These are phyloP conservation scores for Mallotus villosus DNA, from an alignment of 2,797 vertebrate genomes.

Conservation along the genomic window DNA sequence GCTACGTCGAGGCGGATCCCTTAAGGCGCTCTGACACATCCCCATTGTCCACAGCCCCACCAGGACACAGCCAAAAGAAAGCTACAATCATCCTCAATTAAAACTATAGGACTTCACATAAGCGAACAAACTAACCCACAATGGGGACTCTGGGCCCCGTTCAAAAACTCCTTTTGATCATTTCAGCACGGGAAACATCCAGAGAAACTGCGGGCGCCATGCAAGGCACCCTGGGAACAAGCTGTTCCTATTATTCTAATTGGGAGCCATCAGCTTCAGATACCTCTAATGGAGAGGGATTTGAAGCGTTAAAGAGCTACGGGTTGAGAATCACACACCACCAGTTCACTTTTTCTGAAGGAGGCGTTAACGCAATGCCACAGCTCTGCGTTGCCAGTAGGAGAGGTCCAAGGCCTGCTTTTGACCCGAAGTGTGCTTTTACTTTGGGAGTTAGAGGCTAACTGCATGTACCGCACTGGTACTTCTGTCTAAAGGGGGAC, in stretches of 20 bases:
- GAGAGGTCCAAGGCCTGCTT: slow-evolving; percentile 19
- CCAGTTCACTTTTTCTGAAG: slow-evolving; percentile 54
- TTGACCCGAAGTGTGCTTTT: slow-evolving; percentile 53
- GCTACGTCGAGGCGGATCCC: too few relatives aligned
- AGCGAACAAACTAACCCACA: slow-evolving; percentile 69
- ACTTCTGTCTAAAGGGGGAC: slow-evolving; percentile 40
- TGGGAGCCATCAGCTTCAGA: slow-evolving; percentile 74
- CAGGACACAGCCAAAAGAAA: slow-evolving; percentile 31
- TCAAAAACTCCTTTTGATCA: slow-evolving; percentile 76
- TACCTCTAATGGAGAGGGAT: slow-evolving; percentile 68
- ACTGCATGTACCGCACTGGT: not conserved
- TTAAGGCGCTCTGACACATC: slow-evolving; percentile 38
- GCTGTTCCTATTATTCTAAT: slow-evolving; percentile 75
- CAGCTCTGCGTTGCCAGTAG: slow-evolving; percentile 54
- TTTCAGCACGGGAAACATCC: slow-evolving; percentile 56
- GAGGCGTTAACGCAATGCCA: slow-evolving; percentile 57
- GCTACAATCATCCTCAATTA: slow-evolving; percentile 68
- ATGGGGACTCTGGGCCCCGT: slow-evolving; percentile 71
- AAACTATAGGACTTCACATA: slow-evolving; percentile 49
- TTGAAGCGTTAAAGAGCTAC: slow-evolving; percentile 66
- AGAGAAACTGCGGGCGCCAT: slow-evolving; percentile 61
- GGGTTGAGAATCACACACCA: slow-evolving; percentile 44
- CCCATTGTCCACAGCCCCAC: slow-evolving; percentile 41
- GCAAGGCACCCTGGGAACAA: slow-evolving; percentile 50
- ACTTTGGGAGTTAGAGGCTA: slow-evolving; percentile 44